Evolutionary conservation across 2,888 invertebrate genomes (phyloP).

Genomic region (Cephus sareptanus): DNA sequence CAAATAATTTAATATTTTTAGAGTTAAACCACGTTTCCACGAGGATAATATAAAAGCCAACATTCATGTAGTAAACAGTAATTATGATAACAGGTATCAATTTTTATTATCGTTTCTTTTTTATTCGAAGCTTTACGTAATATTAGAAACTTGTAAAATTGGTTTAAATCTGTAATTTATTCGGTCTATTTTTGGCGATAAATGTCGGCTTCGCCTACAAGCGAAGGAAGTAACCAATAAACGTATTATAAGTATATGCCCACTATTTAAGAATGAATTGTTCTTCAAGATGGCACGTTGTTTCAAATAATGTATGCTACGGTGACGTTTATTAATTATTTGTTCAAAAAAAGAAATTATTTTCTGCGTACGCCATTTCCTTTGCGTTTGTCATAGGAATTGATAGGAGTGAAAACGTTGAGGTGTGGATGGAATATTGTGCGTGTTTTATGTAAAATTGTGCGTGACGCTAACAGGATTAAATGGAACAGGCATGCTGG

Average conservation of each 20-base stretch:
- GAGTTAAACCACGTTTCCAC: neutral
- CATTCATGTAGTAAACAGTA: neutral
- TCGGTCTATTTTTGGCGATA: neutral
- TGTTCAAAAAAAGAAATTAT: neutral
- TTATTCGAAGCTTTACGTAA: neutral
- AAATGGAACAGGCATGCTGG: neutral
- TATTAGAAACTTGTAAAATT: neutral
- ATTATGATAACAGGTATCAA: neutral
- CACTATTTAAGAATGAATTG: neutral
- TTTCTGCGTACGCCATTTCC: neutral
- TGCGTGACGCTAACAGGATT: neutral
- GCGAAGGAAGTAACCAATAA: neutral
- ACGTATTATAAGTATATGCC: neutral
- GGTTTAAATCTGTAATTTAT: neutral
- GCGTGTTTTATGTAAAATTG: neutral
- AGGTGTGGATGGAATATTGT: neutral
- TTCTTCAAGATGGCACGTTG: too few species aligned
- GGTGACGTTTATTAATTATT: neutral
- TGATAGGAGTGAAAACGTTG: neutral
- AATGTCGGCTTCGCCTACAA: neutral
- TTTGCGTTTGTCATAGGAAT: neutral
- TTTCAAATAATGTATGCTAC: too few species aligned
- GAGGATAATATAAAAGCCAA: neutral
- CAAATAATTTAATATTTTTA: neutral
- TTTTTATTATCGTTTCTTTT: neutral